Conservation (phyloP, 2,888 invertebrate species). For the Gisinianus flammeolus region DNA sequence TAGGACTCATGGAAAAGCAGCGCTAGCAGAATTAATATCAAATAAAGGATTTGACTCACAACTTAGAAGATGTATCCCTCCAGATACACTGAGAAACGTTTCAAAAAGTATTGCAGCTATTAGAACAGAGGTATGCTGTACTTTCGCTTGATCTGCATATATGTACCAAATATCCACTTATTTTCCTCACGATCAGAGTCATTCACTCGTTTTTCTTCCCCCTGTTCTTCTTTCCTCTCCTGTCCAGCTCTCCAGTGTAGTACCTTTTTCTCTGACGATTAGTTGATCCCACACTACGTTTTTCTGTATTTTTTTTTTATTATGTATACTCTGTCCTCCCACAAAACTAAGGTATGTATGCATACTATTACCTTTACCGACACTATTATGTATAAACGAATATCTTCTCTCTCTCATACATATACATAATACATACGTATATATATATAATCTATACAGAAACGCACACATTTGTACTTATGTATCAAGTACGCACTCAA, state of each 20-base stretch:
- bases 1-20: slow-evolving; percentile 75
- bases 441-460: neutral
- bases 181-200: neutral
- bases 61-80: slow-evolving; percentile 75
- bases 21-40: slow-evolving; percentile 74
- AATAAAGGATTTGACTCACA: slow-evolving; percentile 78
- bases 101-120: slow-evolving; percentile 73
- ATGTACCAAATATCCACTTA: too few species aligned
- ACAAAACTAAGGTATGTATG: too few species aligned
- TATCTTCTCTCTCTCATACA: too few species aligned
- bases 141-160: too few species aligned
- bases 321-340: neutral
- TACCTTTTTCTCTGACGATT: slow-evolving; percentile 10
- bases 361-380: too few species aligned
- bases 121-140: slow-evolving; percentile 55
- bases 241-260: neutral
- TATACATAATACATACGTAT: neutral
- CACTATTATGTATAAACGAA: too few species aligned
- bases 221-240: neutral
- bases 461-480: neutral
- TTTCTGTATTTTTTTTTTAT: neutral
- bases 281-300: slow-evolving; percentile 1
- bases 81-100: slow-evolving; percentile 79
- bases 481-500: neutral
- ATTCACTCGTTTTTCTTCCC: slow-evolving; percentile 3